These are phyloP conservation scores for Boulengeromyrus knoepffleri DNA, from an alignment of 2,113 vertebrate species.

Conservation along the genomic window DNA sequence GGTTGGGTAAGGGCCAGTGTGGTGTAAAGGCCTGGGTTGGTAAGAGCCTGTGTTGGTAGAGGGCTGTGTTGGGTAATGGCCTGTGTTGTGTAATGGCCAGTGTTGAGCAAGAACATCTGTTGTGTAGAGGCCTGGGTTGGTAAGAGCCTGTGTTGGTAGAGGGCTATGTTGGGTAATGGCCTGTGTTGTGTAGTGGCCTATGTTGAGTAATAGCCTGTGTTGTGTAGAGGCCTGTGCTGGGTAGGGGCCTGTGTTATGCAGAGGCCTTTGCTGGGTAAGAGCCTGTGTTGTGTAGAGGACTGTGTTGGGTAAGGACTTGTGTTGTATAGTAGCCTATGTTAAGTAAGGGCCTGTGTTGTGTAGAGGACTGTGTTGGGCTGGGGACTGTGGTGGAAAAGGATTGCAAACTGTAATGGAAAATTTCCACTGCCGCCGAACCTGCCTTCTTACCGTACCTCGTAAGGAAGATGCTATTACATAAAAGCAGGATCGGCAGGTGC, in stretches of 20 bases:
- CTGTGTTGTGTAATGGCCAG: neutral
- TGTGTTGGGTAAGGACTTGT: neutral
- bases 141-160: neutral
- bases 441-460: neutral
- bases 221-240: neutral
- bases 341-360: neutral
- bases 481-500: neutral
- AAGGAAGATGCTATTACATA: neutral
- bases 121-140: neutral
- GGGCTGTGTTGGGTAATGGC: neutral
- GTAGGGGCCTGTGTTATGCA: neutral
- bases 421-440: neutral
- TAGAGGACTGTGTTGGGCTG: neutral
- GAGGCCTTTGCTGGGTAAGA: neutral
- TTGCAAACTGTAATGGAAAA: neutral
- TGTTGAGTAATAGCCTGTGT: neutral
- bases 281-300: neutral
- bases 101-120: neutral
- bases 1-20: neutral
- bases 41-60: neutral
- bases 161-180: neutral
- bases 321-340: neutral
- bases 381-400: neutral
- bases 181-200: neutral
- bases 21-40: neutral